Percentiles rank a stretch among this genome's conserved stretches.
Conservation (phyloP, 2,797 vertebrate species). For the Acanthiza pusilla region DNA sequence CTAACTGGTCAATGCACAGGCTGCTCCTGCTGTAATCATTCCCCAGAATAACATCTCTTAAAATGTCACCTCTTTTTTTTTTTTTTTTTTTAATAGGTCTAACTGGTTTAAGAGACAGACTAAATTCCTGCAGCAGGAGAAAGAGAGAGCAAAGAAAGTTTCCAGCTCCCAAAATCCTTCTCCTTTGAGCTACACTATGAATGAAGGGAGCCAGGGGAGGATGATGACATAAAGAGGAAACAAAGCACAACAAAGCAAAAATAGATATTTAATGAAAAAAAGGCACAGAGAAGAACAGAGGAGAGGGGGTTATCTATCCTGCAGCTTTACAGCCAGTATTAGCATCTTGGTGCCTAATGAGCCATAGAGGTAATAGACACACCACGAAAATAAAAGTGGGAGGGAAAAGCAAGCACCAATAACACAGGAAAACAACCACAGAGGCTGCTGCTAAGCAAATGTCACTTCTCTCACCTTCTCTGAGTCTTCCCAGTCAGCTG, state of each 20-base stretch:
- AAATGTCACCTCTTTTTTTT: no score
- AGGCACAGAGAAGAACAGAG: background rate
- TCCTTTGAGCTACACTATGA: background rate
- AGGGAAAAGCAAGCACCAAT: background rate
- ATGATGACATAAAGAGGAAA: background rate
- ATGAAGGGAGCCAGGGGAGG: background rate
- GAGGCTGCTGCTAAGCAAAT: background rate
- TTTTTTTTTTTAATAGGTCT: background rate
- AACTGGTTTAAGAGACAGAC: background rate
- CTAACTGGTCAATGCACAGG: background rate
- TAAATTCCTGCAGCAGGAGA: background rate
- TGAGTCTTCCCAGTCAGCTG: background rate
- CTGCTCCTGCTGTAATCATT: background rate
- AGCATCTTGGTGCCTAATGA: constrained; percentile 54
- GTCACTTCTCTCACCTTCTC: background rate
- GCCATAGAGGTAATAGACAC: constrained; percentile 18
- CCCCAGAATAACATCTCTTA: background rate
- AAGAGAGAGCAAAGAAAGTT: background rate
- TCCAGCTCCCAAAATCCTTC: background rate
- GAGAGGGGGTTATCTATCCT: background rate
- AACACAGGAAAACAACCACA: background rate
- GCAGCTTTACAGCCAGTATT: constrained; percentile 10
- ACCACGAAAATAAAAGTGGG: constrained; percentile 30
- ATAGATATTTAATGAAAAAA: background rate
- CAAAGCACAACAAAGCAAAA: constrained; percentile 9